Evolutionary conservation across 2,888 invertebrate genomes (phyloP), one percentile per base, ranked within the genome.

Genomic region (Griposia aprilina): DNA sequence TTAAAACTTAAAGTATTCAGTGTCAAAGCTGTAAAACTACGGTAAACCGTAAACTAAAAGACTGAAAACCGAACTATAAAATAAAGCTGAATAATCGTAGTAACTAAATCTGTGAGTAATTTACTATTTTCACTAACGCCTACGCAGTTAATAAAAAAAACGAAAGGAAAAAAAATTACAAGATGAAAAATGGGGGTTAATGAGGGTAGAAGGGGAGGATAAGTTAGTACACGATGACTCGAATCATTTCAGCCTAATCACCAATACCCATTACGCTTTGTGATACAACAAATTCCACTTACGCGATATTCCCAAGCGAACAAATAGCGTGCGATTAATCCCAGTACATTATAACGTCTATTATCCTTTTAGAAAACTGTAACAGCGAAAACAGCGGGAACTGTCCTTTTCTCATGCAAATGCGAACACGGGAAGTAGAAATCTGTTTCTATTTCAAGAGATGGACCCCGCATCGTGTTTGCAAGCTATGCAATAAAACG

Each of bases 371-470:
- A 78, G 76, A 75, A 72, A 79, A 82, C 71, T 81, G 65, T 80
- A 77, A 82, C 87, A 78, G 30, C n/a, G 52, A 52, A 23, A 26
- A 17, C 88, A 77, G 23, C 26, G 45, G 55, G 77, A 75, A 79
- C 67, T 81, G 36, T 74, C 66, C 68, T 77, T 84, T 82, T 88
- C 85, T 80, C 67, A 87, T 88, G 82, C 75, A 87, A 87, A 87
- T 88, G 57, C 45, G 20, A 68, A n/a, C 60, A 30, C 67, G 68
- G 78, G 78, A 76, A 81, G 65, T 76, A 82, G 71, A 67, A 77
- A 82, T 78, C 85, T 70, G 77, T 67, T 78, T 76, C 74, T 75
- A 87, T 79, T 84, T 86, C 70, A 72, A 81, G 81, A 78, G 69
- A 68, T 71, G 76, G 55, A 67, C 67, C 62, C 66, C 50, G 60